Conservation (phyloP, 1,140 invertebrate species). For the Platyura marginata region DNA sequence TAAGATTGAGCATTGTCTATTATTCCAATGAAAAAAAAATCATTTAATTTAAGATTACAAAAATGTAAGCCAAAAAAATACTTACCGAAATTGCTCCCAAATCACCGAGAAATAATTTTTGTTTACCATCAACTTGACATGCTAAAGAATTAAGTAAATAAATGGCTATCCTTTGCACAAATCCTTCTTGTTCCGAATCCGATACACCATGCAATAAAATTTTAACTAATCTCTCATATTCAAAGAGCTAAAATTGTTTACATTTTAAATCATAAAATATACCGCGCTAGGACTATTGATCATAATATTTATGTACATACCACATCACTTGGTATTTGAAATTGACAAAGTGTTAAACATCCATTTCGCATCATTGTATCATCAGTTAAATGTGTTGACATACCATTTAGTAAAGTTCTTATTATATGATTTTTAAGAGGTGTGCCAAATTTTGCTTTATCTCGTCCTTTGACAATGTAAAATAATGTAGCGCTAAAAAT, state of each 20-base stretch:
- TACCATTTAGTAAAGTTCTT: conserved; percentile 64
- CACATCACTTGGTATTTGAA: conserved; percentile 86
- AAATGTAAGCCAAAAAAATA: conserved; percentile 3
- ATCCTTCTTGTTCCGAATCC: conserved; percentile 65
- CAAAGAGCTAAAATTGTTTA: conserved; percentile 68
- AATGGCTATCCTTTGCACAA: conserved; percentile 86
- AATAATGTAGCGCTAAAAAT: conserved; percentile 72
- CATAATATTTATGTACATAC: conserved; percentile 34
- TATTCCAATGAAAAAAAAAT: conserved; percentile 15
- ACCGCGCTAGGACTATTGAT: not conserved
- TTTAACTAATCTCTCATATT: conserved; percentile 72
- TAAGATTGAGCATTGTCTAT: conserved; percentile 72
- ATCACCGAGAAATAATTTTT: conserved; percentile 80
- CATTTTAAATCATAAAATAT: conserved; percentile 1
- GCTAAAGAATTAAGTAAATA: conserved; percentile 89
- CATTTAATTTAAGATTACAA: not conserved
- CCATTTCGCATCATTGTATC: conserved; percentile 91
- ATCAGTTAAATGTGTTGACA: conserved; percentile 65
- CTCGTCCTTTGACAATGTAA: conserved; percentile 79
- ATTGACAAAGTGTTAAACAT: conserved; percentile 85
- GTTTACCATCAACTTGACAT: conserved; percentile 84
- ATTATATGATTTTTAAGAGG: conserved; percentile 63
- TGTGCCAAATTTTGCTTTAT: conserved; percentile 41
- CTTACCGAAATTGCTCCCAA: conserved; percentile 69
- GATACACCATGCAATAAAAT: conserved; percentile 69